A percentile compares a stretch with the other conserved stretches of the same genome.
Conservation (phyloP, 2,797 vertebrate species). For the Cyprinella venusta region DNA sequence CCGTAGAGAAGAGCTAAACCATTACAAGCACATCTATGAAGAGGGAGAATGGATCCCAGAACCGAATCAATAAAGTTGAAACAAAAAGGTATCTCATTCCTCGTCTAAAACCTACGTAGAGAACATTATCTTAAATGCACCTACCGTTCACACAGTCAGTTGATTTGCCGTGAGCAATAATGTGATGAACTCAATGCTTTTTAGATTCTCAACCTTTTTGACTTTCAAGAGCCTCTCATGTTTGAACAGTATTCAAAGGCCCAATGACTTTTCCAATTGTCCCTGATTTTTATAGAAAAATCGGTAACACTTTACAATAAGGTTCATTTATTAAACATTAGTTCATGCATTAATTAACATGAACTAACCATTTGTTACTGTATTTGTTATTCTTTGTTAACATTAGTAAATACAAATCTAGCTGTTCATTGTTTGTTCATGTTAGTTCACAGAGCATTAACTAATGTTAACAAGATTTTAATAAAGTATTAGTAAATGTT, state of each 20-base stretch:
- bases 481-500: too few relatives aligned
- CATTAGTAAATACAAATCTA: too few relatives aligned
- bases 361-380: too few relatives aligned
- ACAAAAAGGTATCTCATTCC: neutral
- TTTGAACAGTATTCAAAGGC: neutral
- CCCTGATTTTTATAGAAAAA: too few relatives aligned
- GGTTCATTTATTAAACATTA: too few relatives aligned
- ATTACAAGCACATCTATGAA: neutral
- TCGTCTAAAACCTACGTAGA: neutral
- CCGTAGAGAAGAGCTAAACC: neutral
- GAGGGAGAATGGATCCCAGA: neutral
- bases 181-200: neutral
- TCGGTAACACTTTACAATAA: too few relatives aligned
- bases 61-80: neutral
- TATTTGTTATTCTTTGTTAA: too few relatives aligned
- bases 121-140: neutral
- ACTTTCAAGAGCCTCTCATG: neutral
- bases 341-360: too few relatives aligned
- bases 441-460: too few relatives aligned
- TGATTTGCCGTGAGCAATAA: neutral
- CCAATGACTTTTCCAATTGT: neutral
- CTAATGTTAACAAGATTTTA: too few relatives aligned
- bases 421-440: too few relatives aligned
- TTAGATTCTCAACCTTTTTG: neutral
- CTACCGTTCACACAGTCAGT: neutral